These are phyloP conservation scores for Synanthedon formicaeformis DNA, from an alignment of 2,888 invertebrate species.

Conservation along the genomic window DNA sequence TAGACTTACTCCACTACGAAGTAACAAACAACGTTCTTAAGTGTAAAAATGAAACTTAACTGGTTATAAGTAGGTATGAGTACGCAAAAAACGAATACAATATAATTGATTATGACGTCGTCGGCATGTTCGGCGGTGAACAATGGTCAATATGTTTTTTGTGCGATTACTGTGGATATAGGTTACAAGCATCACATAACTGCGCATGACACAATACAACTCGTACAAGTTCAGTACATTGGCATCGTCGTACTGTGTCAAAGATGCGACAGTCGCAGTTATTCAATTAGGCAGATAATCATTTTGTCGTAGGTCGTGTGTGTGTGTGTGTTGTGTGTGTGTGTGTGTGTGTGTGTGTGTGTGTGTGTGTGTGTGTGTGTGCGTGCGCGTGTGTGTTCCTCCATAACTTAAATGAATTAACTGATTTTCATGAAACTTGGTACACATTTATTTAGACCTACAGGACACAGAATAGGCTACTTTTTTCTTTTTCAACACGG, in stretches of 20 bases:
- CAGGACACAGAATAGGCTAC: no score
- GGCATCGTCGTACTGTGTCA: conserved; percentile 14
- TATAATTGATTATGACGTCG: neutral
- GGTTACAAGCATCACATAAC: conserved; percentile 55
- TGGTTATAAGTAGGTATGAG: neutral
- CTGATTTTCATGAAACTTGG: no score
- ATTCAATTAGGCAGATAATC: neutral
- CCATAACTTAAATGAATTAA: no score
- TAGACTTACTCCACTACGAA: no score
- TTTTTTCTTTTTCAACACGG: no score
- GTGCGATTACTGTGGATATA: conserved; percentile 37
- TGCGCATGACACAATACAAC: conserved; percentile 51
- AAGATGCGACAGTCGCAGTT: conserved; percentile 4
- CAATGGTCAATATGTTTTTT: conserved; percentile 37
- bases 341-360: no score
- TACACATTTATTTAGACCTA: no score
- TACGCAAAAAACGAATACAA: neutral
- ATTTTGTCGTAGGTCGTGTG: no score
- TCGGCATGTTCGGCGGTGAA: conserved; percentile 5
- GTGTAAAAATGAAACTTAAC: neutral
- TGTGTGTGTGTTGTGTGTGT: no score
- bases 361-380: no score
- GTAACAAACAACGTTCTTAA: neutral
- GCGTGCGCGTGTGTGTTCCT: no score
- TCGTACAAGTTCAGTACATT: conserved; percentile 37